Percentiles rank a stretch among this genome's conserved stretches.
These are phyloP conservation scores for Pedetes capensis DNA, from an alignment of 2,113 vertebrate species.

Conservation along the genomic window DNA sequence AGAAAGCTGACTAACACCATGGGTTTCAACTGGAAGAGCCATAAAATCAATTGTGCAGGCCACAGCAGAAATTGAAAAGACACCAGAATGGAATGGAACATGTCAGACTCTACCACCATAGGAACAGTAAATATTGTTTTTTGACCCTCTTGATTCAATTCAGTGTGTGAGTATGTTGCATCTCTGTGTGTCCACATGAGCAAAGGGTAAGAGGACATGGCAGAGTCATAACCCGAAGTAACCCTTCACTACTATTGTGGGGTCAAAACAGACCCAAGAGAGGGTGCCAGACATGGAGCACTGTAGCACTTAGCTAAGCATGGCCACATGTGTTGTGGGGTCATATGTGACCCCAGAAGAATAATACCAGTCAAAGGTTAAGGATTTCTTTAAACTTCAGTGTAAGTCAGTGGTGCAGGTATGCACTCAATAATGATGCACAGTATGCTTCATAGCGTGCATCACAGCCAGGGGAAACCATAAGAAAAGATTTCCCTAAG, in stretches of 20 bases:
- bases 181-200: background rate
- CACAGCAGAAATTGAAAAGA: background rate
- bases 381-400: background rate
- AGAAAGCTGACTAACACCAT: background rate
- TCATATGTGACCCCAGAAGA: too few species aligned
- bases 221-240: background rate
- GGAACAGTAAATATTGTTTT: background rate
- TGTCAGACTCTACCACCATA: background rate
- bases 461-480: background rate
- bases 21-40: background rate
- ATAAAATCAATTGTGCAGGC: background rate
- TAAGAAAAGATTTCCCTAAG: background rate
- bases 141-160: background rate
- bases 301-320: too few species aligned
- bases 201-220: background rate
- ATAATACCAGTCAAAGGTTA: too few species aligned
- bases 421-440: background rate
- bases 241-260: too few species aligned
- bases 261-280: too few species aligned
- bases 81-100: background rate
- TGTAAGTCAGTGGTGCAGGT: background rate
- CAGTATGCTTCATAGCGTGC: background rate
- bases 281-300: too few species aligned
- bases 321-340: too few species aligned
- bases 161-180: background rate